Percentiles rank a stretch among this genome's conserved stretches.
phyloP scores from a whole-genome alignment of 2,797 vertebrate species.

The Pseudochirops cupreus region DNA sequence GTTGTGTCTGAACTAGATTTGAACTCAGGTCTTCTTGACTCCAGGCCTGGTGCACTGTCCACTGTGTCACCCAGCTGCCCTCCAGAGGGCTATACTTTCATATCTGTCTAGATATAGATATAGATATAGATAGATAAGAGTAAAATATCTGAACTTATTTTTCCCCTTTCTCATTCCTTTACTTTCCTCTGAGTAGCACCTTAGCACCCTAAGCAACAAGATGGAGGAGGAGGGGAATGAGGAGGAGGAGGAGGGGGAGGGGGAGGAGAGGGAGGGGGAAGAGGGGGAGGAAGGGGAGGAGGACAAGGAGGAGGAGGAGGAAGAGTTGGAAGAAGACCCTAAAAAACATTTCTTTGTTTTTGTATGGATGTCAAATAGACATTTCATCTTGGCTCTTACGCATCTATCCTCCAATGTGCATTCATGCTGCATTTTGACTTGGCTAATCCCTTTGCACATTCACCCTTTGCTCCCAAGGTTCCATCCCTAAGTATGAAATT shows the following conservation, averaged over 20 bases:
- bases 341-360: constrained; percentile 30
- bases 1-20: background rate
- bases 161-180: constrained; percentile 37
- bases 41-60: background rate
- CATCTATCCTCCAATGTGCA: constrained; percentile 37
- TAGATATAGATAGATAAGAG: background rate
- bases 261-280: background rate
- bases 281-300: background rate
- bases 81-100: background rate
- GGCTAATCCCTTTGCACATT: constrained; percentile 27
- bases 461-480: background rate
- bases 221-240: background rate
- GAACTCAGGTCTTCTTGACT: background rate
- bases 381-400: background rate
- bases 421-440: constrained; percentile 1
- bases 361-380: background rate
- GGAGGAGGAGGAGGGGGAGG: too few relatives aligned
- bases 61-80: background rate
- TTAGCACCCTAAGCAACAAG: constrained; percentile 28
- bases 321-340: background rate
- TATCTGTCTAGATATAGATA: too few relatives aligned
- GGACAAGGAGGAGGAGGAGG: too few relatives aligned
- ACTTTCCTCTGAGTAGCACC: background rate
- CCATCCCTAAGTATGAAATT: constrained; percentile 20
- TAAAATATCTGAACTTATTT: constrained; percentile 31